These are phyloP conservation scores for Hirtodrosophila trivittata DNA, from an alignment of 2,888 invertebrate genomes.

Conservation along the genomic window DNA sequence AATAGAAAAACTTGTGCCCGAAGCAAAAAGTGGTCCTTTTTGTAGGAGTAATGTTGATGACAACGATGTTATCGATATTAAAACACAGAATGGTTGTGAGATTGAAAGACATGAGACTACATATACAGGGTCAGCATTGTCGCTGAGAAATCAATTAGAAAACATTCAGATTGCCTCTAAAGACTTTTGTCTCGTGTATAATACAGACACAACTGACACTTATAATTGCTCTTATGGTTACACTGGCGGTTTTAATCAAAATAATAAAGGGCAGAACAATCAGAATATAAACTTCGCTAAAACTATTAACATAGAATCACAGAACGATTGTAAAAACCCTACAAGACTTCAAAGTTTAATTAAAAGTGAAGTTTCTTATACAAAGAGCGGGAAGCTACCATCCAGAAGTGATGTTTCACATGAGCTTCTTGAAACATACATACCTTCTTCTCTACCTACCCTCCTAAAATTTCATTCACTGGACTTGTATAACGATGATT, in stretches of 20 bases:
- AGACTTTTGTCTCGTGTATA: neutral
- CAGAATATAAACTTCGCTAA: constrained; percentile 1
- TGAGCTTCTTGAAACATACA: constrained; percentile 5
- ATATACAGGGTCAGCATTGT: constrained; percentile 10
- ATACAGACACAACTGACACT: neutral
- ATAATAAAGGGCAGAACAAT: too few species aligned
- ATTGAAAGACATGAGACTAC: constrained; percentile 14
- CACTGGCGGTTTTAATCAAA: constrained; percentile 2
- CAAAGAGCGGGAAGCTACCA: neutral
- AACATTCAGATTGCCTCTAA: constrained; percentile 39
- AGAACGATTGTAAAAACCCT: neutral
- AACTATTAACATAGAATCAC: neutral
- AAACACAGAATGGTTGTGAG: constrained; percentile 58
- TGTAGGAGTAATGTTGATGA: constrained; percentile 37
- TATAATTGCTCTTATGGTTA: neutral
- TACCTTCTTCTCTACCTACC: constrained; percentile 4
- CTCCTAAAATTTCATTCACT: constrained; percentile 44
- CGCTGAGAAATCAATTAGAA: constrained; percentile 35
- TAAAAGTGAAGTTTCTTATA: neutral
- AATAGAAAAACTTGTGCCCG: neutral
- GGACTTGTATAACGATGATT: constrained; percentile 39
- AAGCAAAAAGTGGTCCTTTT: constrained; percentile 8
- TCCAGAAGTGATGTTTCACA: neutral
- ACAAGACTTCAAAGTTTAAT: neutral
- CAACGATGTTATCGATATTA: constrained; percentile 37